A percentile compares a stretch with the other conserved stretches of the same genome.
These are phyloP conservation scores for Microcaecilia unicolor DNA, from an alignment of 2,797 vertebrate species.

Conservation along the genomic window DNA sequence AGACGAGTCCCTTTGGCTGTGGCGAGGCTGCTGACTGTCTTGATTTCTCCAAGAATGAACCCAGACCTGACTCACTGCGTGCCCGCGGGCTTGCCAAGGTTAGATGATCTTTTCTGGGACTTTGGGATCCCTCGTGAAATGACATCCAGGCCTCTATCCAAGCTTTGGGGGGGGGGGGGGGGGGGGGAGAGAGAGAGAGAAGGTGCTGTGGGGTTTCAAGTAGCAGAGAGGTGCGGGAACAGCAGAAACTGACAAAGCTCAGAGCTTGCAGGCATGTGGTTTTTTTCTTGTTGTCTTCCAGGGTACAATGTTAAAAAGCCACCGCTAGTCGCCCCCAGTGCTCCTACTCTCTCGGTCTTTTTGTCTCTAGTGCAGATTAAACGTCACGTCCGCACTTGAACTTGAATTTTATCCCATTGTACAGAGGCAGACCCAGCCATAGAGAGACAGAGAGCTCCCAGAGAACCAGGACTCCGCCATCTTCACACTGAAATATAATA, in stretches of 20 bases:
- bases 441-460: constrained; percentile 80
- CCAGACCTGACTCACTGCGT: too few relatives aligned
- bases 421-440: constrained; percentile 90
- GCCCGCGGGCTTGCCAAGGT: too few relatives aligned
- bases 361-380: constrained; percentile 94
- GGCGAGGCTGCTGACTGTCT: too few relatives aligned
- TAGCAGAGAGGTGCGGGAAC: background rate
- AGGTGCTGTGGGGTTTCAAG: too few relatives aligned
- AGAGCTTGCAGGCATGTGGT: constrained; percentile 24
- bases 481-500: constrained; percentile 75
- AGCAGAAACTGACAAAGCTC: constrained; percentile 25
- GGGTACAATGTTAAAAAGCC: constrained; percentile 86
- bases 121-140: too few relatives aligned
- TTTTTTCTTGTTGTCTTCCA: constrained; percentile 58
- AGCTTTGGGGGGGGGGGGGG: background rate
- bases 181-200: constrained; percentile 1
- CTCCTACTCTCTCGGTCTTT: constrained; percentile 85
- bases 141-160: background rate
- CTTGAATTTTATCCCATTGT: constrained; percentile 98
- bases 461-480: constrained; percentile 81
- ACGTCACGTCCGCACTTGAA: constrained; percentile 99
- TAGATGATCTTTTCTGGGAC: too few relatives aligned
- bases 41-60: too few relatives aligned
- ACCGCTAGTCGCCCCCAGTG: constrained; percentile 99
- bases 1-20: too few relatives aligned